Evolutionary conservation across 2,113 vertebrate species (phyloP).

Genomic region (Mola mola): DNA sequence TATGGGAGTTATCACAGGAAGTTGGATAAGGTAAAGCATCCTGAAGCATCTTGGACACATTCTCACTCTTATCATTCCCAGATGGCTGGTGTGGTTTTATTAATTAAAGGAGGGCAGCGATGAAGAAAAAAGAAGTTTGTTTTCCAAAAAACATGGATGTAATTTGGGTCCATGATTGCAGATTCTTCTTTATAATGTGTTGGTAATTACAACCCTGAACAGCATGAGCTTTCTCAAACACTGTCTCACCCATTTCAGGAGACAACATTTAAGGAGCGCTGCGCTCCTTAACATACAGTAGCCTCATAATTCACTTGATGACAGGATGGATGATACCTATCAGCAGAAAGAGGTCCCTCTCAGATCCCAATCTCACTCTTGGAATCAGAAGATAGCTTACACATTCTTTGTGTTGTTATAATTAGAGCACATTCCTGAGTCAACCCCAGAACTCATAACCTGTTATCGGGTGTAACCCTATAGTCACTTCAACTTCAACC

Average conservation of each 20-base stretch:
- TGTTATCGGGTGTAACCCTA: constrained; percentile 85
- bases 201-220: constrained; percentile 67
- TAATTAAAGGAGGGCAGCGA: constrained; percentile 73
- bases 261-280: neutral
- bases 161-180: constrained; percentile 72
- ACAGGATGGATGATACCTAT: constrained; percentile 45
- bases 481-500: constrained; percentile 80
- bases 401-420: constrained; percentile 81
- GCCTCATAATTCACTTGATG: constrained; percentile 48
- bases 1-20: constrained; percentile 77
- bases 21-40: constrained; percentile 68
- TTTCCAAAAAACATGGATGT: constrained; percentile 73
- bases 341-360: constrained; percentile 50
- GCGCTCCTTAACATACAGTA: constrained; percentile 51
- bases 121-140: constrained; percentile 46
- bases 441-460: constrained; percentile 78
- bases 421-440: constrained; percentile 76
- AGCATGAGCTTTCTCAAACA: constrained; percentile 51
- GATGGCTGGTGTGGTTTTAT: constrained; percentile 75
- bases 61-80: constrained; percentile 75
- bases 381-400: constrained; percentile 78
- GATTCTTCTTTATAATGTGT: constrained; percentile 66
- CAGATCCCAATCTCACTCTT: constrained; percentile 50
- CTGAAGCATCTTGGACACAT: constrained; percentile 66
- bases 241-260: constrained; percentile 25